Percentiles rank a stretch among this genome's conserved stretches.
Conservation (phyloP, 2,888 invertebrate species). For the Glyphotaelius pellucidus region DNA sequence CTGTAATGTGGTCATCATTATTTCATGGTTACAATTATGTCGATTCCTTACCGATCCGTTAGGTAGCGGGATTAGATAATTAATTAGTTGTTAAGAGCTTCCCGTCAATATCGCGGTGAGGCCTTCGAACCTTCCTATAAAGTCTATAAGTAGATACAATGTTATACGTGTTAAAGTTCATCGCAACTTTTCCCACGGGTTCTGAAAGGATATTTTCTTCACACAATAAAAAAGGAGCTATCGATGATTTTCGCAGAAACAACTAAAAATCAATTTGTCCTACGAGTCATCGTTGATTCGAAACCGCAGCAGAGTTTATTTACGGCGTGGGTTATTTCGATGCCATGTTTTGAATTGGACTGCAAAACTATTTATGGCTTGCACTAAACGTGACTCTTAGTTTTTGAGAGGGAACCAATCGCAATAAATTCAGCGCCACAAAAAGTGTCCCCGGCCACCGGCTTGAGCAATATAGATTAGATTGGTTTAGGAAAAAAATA, state of each 20-base stretch:
- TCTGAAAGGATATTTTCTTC: background rate
- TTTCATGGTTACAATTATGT: too few relatives aligned
- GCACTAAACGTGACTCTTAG: constrained; percentile 32
- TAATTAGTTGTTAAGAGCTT: too few relatives aligned
- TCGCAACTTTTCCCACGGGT: background rate
- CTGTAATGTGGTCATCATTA: too few relatives aligned
- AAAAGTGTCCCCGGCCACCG: constrained; percentile 39
- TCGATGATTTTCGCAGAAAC: background rate
- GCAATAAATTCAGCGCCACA: constrained; percentile 4
- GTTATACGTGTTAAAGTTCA: too few relatives aligned
- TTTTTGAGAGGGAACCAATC: constrained; percentile 29
- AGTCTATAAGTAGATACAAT: background rate
- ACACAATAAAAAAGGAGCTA: background rate
- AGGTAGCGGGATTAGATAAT: too few relatives aligned
- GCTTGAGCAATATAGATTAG: constrained; percentile 6
- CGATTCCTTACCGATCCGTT: too few relatives aligned
- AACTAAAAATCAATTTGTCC: constrained; percentile 2
- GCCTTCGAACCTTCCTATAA: background rate
- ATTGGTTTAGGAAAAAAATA: constrained; percentile 36
- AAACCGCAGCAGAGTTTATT: background rate
- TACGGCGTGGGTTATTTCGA: background rate
- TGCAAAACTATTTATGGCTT: constrained; percentile 20
- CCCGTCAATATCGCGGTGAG: too few relatives aligned
- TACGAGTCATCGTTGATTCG: background rate
- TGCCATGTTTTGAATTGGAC: constrained; percentile 23